Conservation (phyloP, 2,888 invertebrate genomes). For the Molorchus minor region DNA sequence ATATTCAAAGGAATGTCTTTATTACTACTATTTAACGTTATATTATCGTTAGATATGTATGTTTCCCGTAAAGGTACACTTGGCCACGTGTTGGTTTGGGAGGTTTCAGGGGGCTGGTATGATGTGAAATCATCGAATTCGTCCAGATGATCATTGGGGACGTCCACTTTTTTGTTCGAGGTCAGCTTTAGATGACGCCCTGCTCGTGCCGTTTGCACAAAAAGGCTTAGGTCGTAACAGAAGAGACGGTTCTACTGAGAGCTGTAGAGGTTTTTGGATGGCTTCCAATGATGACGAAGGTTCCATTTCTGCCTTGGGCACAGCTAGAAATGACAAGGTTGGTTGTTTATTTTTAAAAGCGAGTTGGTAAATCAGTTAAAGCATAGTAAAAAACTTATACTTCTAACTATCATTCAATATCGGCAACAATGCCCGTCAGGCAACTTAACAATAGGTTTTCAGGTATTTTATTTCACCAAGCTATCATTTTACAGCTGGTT, state of each 20-base stretch:
- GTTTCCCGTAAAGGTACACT: constrained; percentile 58
- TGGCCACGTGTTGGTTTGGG: constrained; percentile 35
- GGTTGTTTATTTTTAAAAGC: too few relatives aligned
- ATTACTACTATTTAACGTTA: constrained; percentile 23
- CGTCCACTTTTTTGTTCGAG: constrained; percentile 8
- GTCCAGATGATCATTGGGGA: constrained; percentile 29
- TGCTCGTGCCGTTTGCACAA: not conserved
- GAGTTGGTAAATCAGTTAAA: too few relatives aligned
- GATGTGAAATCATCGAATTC: constrained; percentile 65
- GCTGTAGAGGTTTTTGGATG: constrained; percentile 4
- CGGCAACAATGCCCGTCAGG: too few relatives aligned
- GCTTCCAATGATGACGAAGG: constrained; percentile 6
- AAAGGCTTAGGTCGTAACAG: constrained; percentile 4
- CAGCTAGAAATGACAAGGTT: constrained; percentile 23
- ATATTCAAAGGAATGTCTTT: constrained; percentile 36
- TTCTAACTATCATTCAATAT: too few relatives aligned
- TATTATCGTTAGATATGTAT: constrained; percentile 54
- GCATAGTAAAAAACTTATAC: too few relatives aligned
- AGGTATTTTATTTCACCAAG: too few relatives aligned
- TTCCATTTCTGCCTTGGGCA: constrained; percentile 12
- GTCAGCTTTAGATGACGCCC: constrained; percentile 11
- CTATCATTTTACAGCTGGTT: too few relatives aligned
- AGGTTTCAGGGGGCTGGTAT: constrained; percentile 57
- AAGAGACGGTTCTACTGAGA: constrained; percentile 1
- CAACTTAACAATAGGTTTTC: too few relatives aligned